Conservation (phyloP, 2,888 invertebrate species). For the Acanthosepion esculentum region DNA sequence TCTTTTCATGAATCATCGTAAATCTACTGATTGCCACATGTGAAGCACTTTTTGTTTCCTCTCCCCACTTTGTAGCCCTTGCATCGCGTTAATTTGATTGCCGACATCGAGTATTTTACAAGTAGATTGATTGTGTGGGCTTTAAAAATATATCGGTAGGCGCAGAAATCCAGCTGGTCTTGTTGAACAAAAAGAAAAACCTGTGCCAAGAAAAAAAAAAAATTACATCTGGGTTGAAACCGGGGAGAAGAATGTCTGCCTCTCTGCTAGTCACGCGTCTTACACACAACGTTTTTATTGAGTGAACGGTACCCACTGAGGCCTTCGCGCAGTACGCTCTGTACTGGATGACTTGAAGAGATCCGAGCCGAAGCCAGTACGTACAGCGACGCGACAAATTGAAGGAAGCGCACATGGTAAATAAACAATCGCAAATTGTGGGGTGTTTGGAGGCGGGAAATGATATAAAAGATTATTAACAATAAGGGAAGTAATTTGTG, state of each 20-base stretch:
- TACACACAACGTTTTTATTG: not conserved
- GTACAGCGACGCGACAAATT: no score
- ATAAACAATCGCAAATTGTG: no score
- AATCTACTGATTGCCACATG: no score
- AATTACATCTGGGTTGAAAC: not conserved
- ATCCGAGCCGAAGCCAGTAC: not conserved
- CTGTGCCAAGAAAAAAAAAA: not conserved
- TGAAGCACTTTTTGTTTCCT: not conserved
- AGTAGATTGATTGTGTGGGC: not conserved
- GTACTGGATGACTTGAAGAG: not conserved
- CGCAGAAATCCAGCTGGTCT: not conserved
- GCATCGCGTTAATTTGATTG: not conserved
- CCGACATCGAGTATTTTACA: not conserved
- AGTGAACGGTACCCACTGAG: not conserved
- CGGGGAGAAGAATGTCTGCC: not conserved
- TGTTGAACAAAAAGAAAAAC: not conserved
- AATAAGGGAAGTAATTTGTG: no score
- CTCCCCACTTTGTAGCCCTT: not conserved
- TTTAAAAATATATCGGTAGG: not conserved
- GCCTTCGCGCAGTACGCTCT: not conserved
- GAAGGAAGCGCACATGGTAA: no score
- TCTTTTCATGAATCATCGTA: no score
- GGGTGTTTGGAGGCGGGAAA: no score
- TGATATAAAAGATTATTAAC: no score
- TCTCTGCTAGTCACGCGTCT: not conserved